A percentile compares a stretch with the other conserved stretches of the same genome.
Conservation (phyloP, 2,888 invertebrate genomes). For the Calameuta pallipes region DNA sequence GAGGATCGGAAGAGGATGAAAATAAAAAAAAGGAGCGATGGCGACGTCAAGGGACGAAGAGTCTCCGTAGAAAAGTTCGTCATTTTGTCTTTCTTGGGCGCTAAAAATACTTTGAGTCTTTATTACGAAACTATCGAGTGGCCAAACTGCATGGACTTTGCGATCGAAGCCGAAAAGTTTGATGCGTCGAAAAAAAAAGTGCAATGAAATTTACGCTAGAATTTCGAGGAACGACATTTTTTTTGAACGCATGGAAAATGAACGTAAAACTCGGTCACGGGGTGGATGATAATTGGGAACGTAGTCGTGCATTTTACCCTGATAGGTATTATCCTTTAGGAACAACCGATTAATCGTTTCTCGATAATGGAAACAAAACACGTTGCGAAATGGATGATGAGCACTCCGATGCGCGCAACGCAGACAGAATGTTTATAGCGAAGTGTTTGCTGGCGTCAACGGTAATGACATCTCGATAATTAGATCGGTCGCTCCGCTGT, state of each 20-base stretch:
- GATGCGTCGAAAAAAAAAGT: background rate
- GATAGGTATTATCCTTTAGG: background rate
- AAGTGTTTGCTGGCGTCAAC: conserved; percentile 41
- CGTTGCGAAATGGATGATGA: conserved; percentile 40
- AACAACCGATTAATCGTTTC: conserved; percentile 50
- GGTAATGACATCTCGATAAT: conserved; percentile 50
- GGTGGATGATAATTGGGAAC: background rate
- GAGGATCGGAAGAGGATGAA: background rate
- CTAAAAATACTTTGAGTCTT: background rate
- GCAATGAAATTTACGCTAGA: background rate
- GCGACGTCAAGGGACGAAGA: background rate
- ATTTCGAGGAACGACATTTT: background rate
- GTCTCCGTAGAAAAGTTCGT: background rate
- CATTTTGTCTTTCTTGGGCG: background rate
- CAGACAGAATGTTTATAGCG: conserved; percentile 39
- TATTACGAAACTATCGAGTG: background rate
- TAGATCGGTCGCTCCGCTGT: conserved; percentile 33
- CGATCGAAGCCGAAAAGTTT: background rate
- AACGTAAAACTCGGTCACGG: background rate
- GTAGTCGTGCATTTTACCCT: background rate
- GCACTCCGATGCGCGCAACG: conserved; percentile 36
- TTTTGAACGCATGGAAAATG: background rate
- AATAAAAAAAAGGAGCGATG: background rate
- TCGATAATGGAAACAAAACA: conserved; percentile 53
- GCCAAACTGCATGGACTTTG: background rate